phyloP scores from a whole-genome alignment of 2,888 invertebrate genomes.

The Cantharis rustica region DNA sequence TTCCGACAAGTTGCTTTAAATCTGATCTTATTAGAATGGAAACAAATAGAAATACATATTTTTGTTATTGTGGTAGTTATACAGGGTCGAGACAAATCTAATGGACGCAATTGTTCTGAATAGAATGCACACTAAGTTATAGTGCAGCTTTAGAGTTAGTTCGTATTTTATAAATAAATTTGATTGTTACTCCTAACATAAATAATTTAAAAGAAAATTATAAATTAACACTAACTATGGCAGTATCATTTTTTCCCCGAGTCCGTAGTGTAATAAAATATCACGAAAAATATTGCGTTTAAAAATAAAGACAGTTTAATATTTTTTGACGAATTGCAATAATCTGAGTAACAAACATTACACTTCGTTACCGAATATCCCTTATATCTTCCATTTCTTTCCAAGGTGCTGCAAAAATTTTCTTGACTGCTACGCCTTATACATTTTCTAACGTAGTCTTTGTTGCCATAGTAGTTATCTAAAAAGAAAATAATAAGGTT shows the following conservation, averaged over 20 bases:
- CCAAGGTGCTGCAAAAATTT: neutral
- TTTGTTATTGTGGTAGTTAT: too few relatives aligned
- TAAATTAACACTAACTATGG: neutral
- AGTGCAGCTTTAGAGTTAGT: too few relatives aligned
- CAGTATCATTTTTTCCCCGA: neutral
- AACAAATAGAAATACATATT: too few relatives aligned
- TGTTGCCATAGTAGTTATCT: neutral
- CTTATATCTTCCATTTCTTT: neutral
- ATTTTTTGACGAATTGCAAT: slow-evolving; percentile 11
- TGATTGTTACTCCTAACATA: neutral
- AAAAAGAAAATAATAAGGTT: neutral
- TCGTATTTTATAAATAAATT: too few relatives aligned
- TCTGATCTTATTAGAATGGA: too few relatives aligned
- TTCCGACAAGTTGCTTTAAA: too few relatives aligned
- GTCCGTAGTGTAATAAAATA: slow-evolving; percentile 15
- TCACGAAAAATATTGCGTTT: slow-evolving; percentile 14
- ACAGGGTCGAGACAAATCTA: too few relatives aligned
- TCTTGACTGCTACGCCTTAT: neutral
- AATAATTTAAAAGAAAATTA: neutral
- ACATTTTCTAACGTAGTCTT: slow-evolving; percentile 6
- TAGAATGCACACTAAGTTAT: too few relatives aligned
- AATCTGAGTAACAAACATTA: slow-evolving; percentile 10
- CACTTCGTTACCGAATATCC: slow-evolving; percentile 10
- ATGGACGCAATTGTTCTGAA: too few relatives aligned
- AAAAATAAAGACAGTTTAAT: slow-evolving; percentile 13